phyloP scores from a whole-genome alignment of 30 jellyfish, hydroid and myxozoan genomes.

The Clytia hemisphaerica region DNA sequence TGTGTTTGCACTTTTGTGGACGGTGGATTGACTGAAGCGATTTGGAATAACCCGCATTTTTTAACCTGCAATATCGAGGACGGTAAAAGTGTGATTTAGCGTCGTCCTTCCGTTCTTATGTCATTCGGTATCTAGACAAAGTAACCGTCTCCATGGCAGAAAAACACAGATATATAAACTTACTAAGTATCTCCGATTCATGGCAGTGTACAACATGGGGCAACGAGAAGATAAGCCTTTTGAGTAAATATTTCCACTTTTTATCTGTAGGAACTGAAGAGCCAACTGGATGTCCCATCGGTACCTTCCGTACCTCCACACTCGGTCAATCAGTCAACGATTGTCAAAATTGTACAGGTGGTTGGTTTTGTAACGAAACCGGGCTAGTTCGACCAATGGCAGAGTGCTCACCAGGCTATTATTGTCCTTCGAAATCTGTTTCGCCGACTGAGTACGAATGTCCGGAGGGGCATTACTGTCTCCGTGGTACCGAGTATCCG shows the following conservation, averaged over 20 bases:
- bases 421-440: conserved; percentile 71
- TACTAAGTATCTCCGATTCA: too few species aligned
- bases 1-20: too few species aligned
- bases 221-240: too few species aligned
- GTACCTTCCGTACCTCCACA: conserved; percentile 57
- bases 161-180: too few species aligned
- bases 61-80: too few species aligned
- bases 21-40: too few species aligned
- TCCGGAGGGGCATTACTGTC: conserved; percentile 79
- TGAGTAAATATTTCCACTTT: too few species aligned
- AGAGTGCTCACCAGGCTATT: conserved; percentile 66
- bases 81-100: too few species aligned
- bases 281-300: conserved; percentile 79
- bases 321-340: conserved; percentile 52
- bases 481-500: conserved; percentile 50
- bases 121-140: too few species aligned
- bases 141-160: background rate
- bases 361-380: conserved; percentile 68
- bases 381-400: conserved; percentile 71
- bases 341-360: conserved; percentile 80
- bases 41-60: too few species aligned
- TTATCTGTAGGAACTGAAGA: conserved; percentile 63
- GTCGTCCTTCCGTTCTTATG: too few species aligned
- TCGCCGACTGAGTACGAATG: conserved; percentile 47
- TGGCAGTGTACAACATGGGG: too few species aligned